Conservation (phyloP, 2,797 vertebrate species). For the Periophthalmus magnuspinnatus region DNA sequence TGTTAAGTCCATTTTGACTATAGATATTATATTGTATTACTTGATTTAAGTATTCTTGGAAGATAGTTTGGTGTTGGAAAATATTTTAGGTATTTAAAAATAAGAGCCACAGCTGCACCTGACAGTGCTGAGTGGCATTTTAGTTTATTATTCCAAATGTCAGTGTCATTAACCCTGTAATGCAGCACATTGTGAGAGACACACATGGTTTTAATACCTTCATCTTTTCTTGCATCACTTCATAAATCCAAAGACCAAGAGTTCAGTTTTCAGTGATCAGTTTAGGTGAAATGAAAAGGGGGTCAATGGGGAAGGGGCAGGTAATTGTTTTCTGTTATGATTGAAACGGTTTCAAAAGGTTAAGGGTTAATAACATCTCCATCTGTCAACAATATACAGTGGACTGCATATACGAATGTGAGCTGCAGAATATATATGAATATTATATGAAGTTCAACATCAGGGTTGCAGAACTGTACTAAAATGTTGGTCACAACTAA, state of each 20-base stretch:
- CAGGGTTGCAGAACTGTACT: neutral
- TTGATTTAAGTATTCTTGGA: too few relatives aligned
- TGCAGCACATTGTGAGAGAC: constrained; percentile 6
- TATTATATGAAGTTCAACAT: neutral
- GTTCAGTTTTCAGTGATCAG: neutral
- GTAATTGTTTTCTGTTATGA: neutral
- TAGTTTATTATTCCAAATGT: constrained; percentile 9
- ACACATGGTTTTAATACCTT: constrained; percentile 1
- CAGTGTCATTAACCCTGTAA: neutral
- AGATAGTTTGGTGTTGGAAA: too few relatives aligned
- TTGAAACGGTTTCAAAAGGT: neutral
- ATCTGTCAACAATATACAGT: neutral
- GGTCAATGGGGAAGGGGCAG: neutral
- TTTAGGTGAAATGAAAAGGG: neutral
- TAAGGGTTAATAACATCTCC: constrained; percentile 1
- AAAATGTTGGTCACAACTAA: neutral
- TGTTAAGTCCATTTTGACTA: too few relatives aligned
- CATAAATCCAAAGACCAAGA: neutral
- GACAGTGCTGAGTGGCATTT: neutral
- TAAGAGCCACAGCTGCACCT: neutral
- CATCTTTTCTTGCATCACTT: constrained; percentile 7
- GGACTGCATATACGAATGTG: neutral
- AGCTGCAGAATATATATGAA: too few relatives aligned
- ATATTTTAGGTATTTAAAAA: too few relatives aligned
- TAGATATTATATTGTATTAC: too few relatives aligned